Conservation (phyloP, 2,888 invertebrate genomes). For the Drosophila fungiperda region DNA sequence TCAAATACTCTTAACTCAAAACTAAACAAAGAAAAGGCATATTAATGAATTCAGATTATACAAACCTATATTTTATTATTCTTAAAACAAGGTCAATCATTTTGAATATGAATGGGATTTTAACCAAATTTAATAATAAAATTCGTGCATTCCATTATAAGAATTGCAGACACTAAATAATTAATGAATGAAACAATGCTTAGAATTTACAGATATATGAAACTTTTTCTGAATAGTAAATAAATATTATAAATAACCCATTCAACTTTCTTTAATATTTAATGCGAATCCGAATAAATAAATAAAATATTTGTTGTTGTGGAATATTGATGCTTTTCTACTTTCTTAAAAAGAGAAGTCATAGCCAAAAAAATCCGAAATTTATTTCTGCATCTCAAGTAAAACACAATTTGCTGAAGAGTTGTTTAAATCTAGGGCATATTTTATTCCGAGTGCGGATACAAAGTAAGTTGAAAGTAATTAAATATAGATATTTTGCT, state of each 20-base stretch:
- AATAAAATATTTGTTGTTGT: background rate
- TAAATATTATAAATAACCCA: background rate
- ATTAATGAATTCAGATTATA: background rate
- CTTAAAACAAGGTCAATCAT: background rate
- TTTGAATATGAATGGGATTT: background rate
- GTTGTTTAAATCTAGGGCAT: background rate
- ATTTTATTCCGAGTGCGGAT: constrained; percentile 6
- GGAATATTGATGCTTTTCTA: background rate
- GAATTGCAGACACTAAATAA: background rate
- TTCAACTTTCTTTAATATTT: background rate
- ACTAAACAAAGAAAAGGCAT: background rate
- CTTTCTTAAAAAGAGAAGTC: background rate
- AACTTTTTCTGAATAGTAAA: no score
- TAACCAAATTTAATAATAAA: background rate
- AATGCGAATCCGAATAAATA: no score
- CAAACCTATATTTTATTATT: background rate
- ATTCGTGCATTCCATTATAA: background rate
- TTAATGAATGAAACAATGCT: no score
- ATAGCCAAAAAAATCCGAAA: background rate
- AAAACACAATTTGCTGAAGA: background rate
- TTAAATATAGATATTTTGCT: constrained; percentile 38
- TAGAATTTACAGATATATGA: no score
- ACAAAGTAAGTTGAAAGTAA: constrained; percentile 31
- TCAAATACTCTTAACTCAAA: background rate
- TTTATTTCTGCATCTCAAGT: background rate